Evolutionary conservation across 1,140 invertebrate species (phyloP).

Genomic region (Drosophila trapezifrons): DNA sequence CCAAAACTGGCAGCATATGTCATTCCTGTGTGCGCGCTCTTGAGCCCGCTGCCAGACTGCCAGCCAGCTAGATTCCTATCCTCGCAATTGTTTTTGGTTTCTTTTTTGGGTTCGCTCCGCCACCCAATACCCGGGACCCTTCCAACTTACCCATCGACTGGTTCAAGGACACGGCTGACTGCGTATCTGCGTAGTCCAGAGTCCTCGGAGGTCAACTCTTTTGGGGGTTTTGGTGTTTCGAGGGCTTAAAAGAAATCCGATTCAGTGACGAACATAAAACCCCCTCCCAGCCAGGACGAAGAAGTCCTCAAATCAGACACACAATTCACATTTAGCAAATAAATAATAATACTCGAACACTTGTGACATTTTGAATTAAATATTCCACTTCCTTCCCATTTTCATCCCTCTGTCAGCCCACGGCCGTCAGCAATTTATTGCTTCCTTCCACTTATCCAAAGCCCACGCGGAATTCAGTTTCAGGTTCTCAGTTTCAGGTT

Average conservation of each 20-base stretch:
- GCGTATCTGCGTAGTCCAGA: slow-evolving; percentile 44
- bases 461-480: slow-evolving; percentile 16
- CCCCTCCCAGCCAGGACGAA: neutral
- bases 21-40: slow-evolving; percentile 62
- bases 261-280: neutral
- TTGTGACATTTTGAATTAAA: neutral
- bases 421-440: slow-evolving; percentile 10
- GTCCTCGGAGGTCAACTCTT: slow-evolving; percentile 28
- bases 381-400: neutral
- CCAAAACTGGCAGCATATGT: slow-evolving; percentile 60
- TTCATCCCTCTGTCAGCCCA: slow-evolving; percentile 2
- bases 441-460: neutral
- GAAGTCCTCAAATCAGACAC: neutral
- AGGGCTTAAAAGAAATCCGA: neutral
- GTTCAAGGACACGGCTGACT: slow-evolving; percentile 66
- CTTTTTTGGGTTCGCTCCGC: slow-evolving; percentile 12
- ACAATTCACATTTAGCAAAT: too few species aligned
- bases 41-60: slow-evolving; percentile 42
- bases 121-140: neutral
- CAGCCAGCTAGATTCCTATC: slow-evolving; percentile 73
- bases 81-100: slow-evolving; percentile 57
- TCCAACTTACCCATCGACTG: slow-evolving; percentile 38
- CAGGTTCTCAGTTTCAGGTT: slow-evolving; percentile 11
- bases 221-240: neutral
- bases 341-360: too few species aligned